Conservation (phyloP, 2,888 invertebrate genomes). For the Tuberolachnus salignus region DNA sequence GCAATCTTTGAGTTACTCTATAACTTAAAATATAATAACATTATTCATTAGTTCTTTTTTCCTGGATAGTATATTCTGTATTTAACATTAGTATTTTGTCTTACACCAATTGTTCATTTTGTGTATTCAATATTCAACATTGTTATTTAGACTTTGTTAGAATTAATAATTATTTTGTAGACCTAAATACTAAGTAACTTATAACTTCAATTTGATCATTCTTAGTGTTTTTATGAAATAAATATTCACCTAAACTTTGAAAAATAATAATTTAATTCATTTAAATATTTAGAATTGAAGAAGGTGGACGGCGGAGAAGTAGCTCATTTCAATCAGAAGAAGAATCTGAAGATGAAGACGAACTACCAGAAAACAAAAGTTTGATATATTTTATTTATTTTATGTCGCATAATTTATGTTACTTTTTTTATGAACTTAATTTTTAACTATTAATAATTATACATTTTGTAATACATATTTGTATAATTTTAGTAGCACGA, state of each 20-base stretch:
- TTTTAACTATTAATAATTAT: not conserved
- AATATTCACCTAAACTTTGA: not conserved
- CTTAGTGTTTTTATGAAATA: too few species aligned
- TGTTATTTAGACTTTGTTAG: not conserved
- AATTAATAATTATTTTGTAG: not conserved
- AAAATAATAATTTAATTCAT: constrained; percentile 9
- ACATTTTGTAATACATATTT: constrained; percentile 27
- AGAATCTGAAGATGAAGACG: constrained; percentile 62
- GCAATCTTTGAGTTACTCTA: not conserved
- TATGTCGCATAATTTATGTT: not conserved
- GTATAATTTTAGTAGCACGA: constrained; percentile 68
- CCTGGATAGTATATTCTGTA: not conserved
- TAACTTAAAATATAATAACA: not conserved
- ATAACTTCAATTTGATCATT: not conserved
- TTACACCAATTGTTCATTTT: not conserved
- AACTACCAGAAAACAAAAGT: constrained; percentile 62
- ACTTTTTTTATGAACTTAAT: not conserved
- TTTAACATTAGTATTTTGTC: not conserved
- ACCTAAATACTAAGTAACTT: not conserved
- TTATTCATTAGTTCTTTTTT: not conserved
- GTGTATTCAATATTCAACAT: not conserved
- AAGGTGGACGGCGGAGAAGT: constrained; percentile 28
- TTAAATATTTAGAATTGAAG: constrained; percentile 29
- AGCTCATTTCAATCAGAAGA: constrained; percentile 58
- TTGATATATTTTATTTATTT: not conserved